Percentiles rank a stretch among this genome's conserved stretches.
Conservation (phyloP, 2,113 vertebrate species). For the Fukomys damarensis region DNA sequence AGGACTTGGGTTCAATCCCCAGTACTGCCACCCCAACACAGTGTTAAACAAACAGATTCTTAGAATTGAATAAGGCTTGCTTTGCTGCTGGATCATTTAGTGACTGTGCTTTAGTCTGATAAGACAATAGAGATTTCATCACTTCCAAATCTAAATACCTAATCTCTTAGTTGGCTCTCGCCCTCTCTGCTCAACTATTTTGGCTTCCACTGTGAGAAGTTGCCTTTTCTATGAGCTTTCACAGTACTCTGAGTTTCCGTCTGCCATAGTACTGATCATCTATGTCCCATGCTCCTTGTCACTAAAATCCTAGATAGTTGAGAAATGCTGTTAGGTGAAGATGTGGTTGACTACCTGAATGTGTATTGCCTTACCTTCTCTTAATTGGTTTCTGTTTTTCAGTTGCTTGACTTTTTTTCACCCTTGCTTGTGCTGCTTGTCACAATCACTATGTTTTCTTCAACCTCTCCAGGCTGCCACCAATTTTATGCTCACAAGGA, state of each 20-base stretch:
- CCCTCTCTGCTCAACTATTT: not conserved
- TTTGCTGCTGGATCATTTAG: not conserved
- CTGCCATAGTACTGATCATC: not conserved
- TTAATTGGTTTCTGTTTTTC: not conserved
- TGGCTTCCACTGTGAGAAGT: not conserved
- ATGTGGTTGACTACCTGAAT: not conserved
- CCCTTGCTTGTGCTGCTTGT: not conserved
- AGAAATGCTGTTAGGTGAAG: not conserved
- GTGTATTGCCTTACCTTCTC: not conserved
- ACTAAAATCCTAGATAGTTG: not conserved
- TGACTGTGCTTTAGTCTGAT: not conserved
- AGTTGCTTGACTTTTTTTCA: not conserved
- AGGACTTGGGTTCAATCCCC: not conserved
- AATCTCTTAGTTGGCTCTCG: not conserved
- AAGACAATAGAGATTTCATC: not conserved
- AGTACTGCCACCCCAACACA: not conserved
- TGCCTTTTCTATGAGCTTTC: not conserved
- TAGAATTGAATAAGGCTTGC: not conserved
- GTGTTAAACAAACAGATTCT: not conserved
- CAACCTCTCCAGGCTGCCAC: not conserved
- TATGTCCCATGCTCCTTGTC: not conserved
- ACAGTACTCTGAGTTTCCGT: not conserved
- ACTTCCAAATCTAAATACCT: not conserved
- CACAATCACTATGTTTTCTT: not conserved
- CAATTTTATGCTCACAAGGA: not conserved